Evolutionary conservation across 1,140 invertebrate species (phyloP).

Genomic region (Triops cancriformis): DNA sequence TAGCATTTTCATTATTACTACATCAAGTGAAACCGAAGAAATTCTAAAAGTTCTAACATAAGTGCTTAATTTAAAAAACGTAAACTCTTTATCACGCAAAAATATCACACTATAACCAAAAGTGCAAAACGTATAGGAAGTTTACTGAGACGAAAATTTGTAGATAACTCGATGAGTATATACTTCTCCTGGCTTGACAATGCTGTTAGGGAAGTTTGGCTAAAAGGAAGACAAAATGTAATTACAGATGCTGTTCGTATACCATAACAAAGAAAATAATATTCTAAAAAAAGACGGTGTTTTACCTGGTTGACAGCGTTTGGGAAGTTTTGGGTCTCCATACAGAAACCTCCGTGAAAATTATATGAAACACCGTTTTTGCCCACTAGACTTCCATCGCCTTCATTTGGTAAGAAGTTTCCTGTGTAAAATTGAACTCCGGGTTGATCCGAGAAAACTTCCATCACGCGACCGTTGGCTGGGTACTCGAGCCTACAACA

Average conservation of each 20-base stretch:
- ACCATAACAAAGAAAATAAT: neutral
- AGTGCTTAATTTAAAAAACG: too few relatives aligned
- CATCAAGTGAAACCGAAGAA: too few relatives aligned
- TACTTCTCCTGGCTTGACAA: slow-evolving; percentile 60
- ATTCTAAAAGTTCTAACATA: too few relatives aligned
- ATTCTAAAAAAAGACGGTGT: slow-evolving; percentile 16
- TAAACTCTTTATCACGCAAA: too few relatives aligned
- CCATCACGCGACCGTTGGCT: slow-evolving; percentile 57
- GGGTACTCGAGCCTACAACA: slow-evolving; percentile 46
- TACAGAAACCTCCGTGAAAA: slow-evolving; percentile 71
- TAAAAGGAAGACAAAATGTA: slow-evolving; percentile 41
- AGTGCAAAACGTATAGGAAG: neutral
- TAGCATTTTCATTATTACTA: too few relatives aligned
- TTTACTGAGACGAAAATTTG: slow-evolving; percentile 38
- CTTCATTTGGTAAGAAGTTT: slow-evolving; percentile 55
- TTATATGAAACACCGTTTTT: slow-evolving; percentile 60
- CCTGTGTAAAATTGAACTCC: slow-evolving; percentile 85
- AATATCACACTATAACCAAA: too few relatives aligned
- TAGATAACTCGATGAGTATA: slow-evolving; percentile 52
- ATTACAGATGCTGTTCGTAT: slow-evolving; percentile 31
- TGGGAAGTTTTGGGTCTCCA: slow-evolving; percentile 88
- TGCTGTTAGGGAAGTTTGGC: slow-evolving; percentile 60
- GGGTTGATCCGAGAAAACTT: slow-evolving; percentile 74
- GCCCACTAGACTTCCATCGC: slow-evolving; percentile 46
- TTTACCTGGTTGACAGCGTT: slow-evolving; percentile 76